Evolutionary conservation across 2,888 invertebrate genomes (phyloP).

Genomic region (Stratiomys singularior): DNA sequence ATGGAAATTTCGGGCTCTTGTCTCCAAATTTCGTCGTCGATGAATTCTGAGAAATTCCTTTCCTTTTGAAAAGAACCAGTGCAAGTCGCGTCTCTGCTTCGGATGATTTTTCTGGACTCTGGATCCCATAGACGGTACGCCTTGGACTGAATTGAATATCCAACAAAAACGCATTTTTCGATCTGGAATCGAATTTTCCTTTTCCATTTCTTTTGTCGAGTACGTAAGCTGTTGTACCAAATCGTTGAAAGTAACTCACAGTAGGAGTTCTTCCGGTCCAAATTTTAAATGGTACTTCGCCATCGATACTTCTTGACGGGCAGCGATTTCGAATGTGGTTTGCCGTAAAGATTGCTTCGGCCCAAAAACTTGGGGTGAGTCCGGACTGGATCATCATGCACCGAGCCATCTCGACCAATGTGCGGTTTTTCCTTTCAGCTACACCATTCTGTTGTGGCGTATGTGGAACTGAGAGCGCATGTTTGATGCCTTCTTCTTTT

Average conservation of each 20-base stretch:
- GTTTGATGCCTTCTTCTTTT: neutral
- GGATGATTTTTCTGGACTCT: no score
- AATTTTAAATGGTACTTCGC: neutral
- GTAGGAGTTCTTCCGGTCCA: neutral
- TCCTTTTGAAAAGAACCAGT: no score
- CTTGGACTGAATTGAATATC: no score
- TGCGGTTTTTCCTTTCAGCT: slow-evolving; percentile 1
- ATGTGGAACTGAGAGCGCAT: neutral
- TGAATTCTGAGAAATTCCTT: no score
- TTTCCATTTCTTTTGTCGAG: slow-evolving; percentile 1
- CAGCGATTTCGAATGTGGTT: neutral
- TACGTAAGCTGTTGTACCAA: neutral
- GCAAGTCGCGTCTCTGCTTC: no score
- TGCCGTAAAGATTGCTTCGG: slow-evolving; percentile 12
- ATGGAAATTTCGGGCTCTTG: no score
- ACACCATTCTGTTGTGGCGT: slow-evolving; percentile 13
- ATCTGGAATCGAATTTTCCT: no score
- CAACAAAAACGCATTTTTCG: no score
- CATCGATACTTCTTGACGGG: neutral
- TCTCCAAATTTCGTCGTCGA: no score
- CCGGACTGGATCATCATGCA: neutral
- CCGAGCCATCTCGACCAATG: no score
- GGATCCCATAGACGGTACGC: no score
- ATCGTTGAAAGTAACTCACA: neutral
- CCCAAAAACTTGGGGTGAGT: neutral